Evolutionary conservation across 2,797 vertebrate genomes (phyloP), one percentile per base, ranked within the genome.

Genomic region (Poeciliopsis gracilis): DNA sequence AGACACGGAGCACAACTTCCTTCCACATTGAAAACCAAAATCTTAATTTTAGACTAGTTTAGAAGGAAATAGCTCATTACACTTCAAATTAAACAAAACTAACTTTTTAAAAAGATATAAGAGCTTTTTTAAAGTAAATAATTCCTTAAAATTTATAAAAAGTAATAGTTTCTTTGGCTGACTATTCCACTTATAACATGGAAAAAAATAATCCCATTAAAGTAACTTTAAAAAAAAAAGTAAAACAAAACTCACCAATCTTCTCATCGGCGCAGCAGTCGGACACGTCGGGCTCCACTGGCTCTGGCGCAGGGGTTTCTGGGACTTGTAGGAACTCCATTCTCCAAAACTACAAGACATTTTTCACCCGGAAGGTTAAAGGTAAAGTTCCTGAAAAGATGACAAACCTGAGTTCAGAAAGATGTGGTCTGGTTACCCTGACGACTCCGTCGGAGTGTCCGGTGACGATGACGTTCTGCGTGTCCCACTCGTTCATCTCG

Each of bases 401-500:
- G 2, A 9, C 20, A 15, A 25, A 25, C 41, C 7, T 3, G 13
- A 13, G 5, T 28, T 51, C 46, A 36, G 28, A 51, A n/a, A 25
- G 16, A 23, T 25, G 9, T 2, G 12, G 43, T 9, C 0, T 0
- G 4, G 71, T 95, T 91, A 99, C 98, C 93, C 98, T 96, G 82
- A 99, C 98, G 0, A 99, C 98, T 0, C 98, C 98, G 0, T 99
- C 98, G 0, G 98, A 99, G 93, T 99, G 98, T 25, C 98, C 98
- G 0, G 98, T 99, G 61, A 99, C 97, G 1, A 99, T 98, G 91
- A 99, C 98, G 0, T 99, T 99, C 95, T 99, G 98, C 0, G 97
- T 99, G 91, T 99, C 98, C 98, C 98, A 99, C 80, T 99, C 98
- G 0, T 99, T 98, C 98, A 99, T 99, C 94, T 99, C 98, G 0